phyloP scores from a whole-genome alignment of 2,797 vertebrate species.

The Sparidentex hasta region DNA sequence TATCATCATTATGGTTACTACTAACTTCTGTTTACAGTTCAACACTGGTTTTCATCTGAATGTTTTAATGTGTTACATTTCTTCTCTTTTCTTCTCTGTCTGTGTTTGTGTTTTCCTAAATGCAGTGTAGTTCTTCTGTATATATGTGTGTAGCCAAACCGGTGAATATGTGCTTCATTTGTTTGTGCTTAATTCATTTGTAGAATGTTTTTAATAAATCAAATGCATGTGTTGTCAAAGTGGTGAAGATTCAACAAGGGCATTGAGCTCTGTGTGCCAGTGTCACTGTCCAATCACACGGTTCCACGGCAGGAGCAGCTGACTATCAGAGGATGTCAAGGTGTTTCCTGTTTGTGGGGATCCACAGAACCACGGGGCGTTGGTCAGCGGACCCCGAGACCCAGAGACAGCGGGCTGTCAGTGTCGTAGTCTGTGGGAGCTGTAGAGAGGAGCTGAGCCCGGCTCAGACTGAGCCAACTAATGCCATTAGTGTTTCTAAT shows the following conservation, averaged over 20 bases:
- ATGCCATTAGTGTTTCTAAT: conserved; percentile 82
- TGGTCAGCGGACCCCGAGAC: conserved; percentile 19
- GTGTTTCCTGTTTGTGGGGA: conserved; percentile 71
- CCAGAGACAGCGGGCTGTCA: conserved; percentile 44
- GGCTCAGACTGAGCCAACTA: conserved; percentile 77
- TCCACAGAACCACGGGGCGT: conserved; percentile 21
- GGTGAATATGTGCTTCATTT: neutral
- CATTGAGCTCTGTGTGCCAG: neutral
- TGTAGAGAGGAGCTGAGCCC: conserved; percentile 63
- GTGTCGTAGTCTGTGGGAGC: conserved; percentile 63
- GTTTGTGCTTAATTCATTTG: neutral
- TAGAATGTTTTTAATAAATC: neutral
- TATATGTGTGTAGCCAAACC: neutral
- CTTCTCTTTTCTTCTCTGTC: neutral
- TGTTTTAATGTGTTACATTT: no score
- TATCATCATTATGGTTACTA: no score
- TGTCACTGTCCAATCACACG: neutral
- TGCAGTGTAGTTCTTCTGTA: no score
- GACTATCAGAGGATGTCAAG: conserved; percentile 60
- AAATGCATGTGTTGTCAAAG: neutral
- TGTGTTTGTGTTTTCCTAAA: neutral
- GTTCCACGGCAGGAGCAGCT: conserved; percentile 15
- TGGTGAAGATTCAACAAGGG: no score
- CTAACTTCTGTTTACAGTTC: neutral
- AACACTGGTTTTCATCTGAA: neutral